A percentile compares a stretch with the other conserved stretches of the same genome.
phyloP scores from a whole-genome alignment of 2,888 invertebrate species.

The Crematogaster levior region DNA sequence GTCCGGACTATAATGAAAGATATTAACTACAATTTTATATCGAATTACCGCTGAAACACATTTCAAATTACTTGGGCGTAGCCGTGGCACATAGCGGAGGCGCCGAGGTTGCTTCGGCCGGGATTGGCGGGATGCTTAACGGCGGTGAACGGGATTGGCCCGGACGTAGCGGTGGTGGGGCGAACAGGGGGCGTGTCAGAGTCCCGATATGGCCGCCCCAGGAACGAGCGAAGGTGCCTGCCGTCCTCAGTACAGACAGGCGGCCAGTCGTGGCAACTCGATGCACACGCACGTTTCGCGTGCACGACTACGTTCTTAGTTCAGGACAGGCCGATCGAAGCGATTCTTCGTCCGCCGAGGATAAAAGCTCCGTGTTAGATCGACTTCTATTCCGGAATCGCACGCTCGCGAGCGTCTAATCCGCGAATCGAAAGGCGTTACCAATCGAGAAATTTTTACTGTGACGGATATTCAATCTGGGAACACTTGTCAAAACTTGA shows the following conservation, averaged over 20 bases:
- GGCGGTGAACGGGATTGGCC: slow-evolving; percentile 71
- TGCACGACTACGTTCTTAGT: slow-evolving; percentile 35
- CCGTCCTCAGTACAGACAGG: slow-evolving; percentile 69
- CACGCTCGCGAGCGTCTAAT: not conserved
- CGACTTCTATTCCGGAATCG: not conserved
- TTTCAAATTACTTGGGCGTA: slow-evolving; percentile 85
- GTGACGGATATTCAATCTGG: not conserved
- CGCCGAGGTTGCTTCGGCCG: slow-evolving; percentile 62
- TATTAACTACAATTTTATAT: slow-evolving; percentile 86
- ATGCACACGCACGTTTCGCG: slow-evolving; percentile 66
- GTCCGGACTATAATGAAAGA: slow-evolving; percentile 84
- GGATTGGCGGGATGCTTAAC: slow-evolving; percentile 72
- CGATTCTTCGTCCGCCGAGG: not conserved
- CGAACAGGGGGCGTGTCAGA: slow-evolving; percentile 75
- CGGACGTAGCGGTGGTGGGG: slow-evolving; percentile 72
- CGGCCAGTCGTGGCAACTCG: slow-evolving; percentile 82
- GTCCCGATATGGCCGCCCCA: slow-evolving; percentile 83
- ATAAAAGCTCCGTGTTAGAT: not conserved
- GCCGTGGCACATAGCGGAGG: slow-evolving; percentile 70
- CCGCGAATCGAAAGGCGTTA: not conserved
- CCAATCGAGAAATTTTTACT: not conserved
- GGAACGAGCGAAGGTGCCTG: slow-evolving; percentile 65
- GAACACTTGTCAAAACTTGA: not conserved
- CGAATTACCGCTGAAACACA: slow-evolving; percentile 85
- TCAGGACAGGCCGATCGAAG: slow-evolving; percentile 2